A percentile compares a stretch with the other conserved stretches of the same genome.
Conservation (phyloP, 2,797 vertebrate species). For the Pteropus rufus region DNA sequence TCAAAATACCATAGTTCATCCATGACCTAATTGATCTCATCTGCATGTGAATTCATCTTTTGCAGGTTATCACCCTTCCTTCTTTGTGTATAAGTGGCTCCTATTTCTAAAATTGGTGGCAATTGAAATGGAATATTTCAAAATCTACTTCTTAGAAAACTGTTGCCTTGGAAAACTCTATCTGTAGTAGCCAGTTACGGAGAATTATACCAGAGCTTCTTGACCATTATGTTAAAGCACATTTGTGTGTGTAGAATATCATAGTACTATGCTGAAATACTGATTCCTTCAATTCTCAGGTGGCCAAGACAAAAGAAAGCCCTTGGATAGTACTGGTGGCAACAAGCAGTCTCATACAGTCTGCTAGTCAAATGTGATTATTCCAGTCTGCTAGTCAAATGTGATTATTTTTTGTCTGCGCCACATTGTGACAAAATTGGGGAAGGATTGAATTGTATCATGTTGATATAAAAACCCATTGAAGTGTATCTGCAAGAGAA, state of each 20-base stretch:
- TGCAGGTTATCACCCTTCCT: neutral
- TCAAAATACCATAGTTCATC: neutral
- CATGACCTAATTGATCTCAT: neutral
- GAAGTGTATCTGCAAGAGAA: neutral
- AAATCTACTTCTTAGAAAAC: neutral
- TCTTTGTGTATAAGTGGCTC: neutral
- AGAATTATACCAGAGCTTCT: neutral
- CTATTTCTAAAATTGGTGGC: neutral
- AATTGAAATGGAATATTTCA: neutral
- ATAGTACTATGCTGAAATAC: neutral
- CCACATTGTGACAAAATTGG: neutral
- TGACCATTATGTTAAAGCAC: neutral
- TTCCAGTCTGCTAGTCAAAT: neutral
- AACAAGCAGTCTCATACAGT: neutral
- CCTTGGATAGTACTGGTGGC: neutral
- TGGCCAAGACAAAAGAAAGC: neutral
- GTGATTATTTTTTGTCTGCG: neutral
- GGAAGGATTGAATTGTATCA: neutral
- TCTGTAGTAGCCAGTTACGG: neutral
- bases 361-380: neutral
- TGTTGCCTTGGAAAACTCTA: neutral
- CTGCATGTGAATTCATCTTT: neutral
- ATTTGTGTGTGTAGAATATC: neutral
- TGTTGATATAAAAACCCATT: neutral
- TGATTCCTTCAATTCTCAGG: neutral